These are phyloP conservation scores for Hetaerina americana DNA, from an alignment of 1,140 invertebrate genomes.

Conservation along the genomic window DNA sequence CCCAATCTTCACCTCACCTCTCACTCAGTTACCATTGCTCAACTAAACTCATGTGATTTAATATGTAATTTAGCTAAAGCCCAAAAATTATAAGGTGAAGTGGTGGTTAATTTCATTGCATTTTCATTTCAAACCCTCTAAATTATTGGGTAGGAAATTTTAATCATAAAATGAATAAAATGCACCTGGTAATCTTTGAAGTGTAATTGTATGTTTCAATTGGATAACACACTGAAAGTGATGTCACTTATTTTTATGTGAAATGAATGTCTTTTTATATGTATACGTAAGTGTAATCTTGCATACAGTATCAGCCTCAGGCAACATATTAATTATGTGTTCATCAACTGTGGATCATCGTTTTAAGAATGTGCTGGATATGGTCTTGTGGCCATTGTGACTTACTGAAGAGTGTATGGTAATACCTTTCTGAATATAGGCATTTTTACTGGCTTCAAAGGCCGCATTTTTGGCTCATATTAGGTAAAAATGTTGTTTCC, in stretches of 20 bases:
- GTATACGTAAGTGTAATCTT: neutral
- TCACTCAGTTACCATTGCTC: too few species aligned
- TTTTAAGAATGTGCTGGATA: neutral
- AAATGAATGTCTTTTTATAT: conserved; percentile 1
- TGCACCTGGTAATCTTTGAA: neutral
- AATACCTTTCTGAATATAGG: neutral
- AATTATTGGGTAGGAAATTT: too few species aligned
- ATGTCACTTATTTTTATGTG: neutral
- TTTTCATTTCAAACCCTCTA: too few species aligned
- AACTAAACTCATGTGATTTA: too few species aligned
- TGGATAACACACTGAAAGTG: neutral
- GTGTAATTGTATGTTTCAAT: too few species aligned
- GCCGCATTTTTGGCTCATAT: neutral
- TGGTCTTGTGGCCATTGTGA: neutral
- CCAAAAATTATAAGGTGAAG: too few species aligned
- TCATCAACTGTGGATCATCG: neutral
- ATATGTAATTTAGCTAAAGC: too few species aligned
- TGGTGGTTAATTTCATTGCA: too few species aligned
- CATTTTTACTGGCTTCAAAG: neutral
- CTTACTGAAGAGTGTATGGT: neutral
- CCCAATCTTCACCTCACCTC: too few species aligned
- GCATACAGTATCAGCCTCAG: neutral
- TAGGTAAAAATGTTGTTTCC: neutral
- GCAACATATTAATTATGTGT: neutral
- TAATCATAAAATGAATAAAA: too few species aligned